Evolutionary conservation across 2,888 invertebrate species (phyloP), one percentile per base, ranked within the genome.

Genomic region (Labia minor): DNA sequence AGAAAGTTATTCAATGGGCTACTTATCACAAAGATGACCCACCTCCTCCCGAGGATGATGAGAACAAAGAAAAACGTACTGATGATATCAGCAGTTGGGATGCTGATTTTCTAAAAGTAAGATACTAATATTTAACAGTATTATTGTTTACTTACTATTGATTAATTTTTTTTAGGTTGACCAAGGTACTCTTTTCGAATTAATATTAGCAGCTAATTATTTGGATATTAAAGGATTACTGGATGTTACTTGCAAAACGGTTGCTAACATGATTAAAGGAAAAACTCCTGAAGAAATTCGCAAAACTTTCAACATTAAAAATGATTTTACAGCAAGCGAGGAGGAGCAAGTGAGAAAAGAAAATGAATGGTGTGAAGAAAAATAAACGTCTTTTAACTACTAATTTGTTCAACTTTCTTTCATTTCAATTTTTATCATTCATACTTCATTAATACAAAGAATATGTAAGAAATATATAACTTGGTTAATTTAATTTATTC

Each of bases 81-180:
- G 98, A 99, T 77, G 98, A 99, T 76, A 99, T 99, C 72, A 93
- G 93, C 20, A 94, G 95, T 0, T 99, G 99, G 99, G 99, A 99
- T 81, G 94, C 95, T 0, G 98, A 99, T 77, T 99, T 99, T 75
- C 81, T 99, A 8, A 99, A 99, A 83, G 49, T 49, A 16, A 14
- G 18, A 49, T 66, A 64, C 64, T 14, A 11, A 26, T 14, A 16
- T 62, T 62, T n/a, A 14, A 16, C 19, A 4, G 3, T 49, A 37
- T 61, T 65, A 37, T 49, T n/a, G 49, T 49, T 26, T 26, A 26
- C 3, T 26, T 26, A 26, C 8, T 26, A 26, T 26, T 26, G n/a
- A 26, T 26, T 26, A 26, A 26, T 26, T 26, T 8, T 21, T 11
- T 16, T 61, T 64, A 65, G 63, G 97, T 98, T 33, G 96, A 97